These are phyloP conservation scores for Drosophila paucipuncta DNA, from an alignment of 2,888 invertebrate species.

Conservation along the genomic window DNA sequence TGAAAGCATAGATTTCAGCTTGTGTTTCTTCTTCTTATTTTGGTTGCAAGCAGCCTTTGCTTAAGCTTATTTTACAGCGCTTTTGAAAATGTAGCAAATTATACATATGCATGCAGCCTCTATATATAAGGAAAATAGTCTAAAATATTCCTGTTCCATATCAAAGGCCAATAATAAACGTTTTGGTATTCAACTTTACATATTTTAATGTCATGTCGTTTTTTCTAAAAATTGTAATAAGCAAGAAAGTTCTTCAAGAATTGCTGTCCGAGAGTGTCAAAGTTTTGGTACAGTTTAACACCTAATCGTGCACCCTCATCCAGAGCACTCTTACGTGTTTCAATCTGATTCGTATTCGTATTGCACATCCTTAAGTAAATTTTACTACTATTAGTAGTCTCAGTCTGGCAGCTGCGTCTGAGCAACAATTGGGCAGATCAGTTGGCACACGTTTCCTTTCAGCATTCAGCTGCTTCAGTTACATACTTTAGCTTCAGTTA, in stretches of 20 bases:
- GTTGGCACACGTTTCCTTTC: conserved; percentile 17
- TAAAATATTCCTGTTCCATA: not conserved
- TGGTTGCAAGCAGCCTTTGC: conserved; percentile 1
- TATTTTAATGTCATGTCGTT: not conserved
- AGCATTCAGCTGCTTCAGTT: conserved; percentile 1
- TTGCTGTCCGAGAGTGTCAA: not conserved
- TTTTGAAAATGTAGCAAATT: not conserved
- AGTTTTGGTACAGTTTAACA: not conserved
- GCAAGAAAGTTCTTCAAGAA: not conserved
- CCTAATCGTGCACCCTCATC: not conserved
- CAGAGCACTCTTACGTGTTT: not conserved
- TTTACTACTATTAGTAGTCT: not conserved
- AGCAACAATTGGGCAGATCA: not conserved
- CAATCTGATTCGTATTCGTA: not conserved
- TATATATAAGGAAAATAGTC: not conserved
- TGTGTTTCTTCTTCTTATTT: not conserved
- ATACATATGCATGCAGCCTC: no score
- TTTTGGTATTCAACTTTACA: not conserved
- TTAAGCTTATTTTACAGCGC: not conserved
- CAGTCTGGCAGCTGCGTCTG: not conserved
- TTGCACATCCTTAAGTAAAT: not conserved
- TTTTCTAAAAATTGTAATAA: not conserved
- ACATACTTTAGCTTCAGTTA: not conserved
- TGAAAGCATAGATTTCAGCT: not conserved
- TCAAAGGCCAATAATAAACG: not conserved